phyloP scores from a whole-genome alignment of 2,797 vertebrate genomes.

The Lithobates sylvaticus region DNA sequence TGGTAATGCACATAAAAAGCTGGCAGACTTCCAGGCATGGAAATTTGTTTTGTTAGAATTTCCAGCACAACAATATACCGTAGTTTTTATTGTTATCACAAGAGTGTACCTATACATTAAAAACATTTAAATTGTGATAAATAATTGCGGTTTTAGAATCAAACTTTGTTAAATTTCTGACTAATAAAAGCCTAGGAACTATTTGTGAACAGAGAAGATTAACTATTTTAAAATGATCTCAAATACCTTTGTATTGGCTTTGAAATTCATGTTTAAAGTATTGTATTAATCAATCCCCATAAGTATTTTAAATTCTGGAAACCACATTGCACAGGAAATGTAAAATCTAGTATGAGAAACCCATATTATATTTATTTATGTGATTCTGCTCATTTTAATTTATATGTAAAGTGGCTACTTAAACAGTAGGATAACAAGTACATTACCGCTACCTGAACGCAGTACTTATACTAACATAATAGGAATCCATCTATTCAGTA shows the following conservation, averaged over 20 bases:
- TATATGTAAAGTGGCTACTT: slow-evolving; percentile 60
- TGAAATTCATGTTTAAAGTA: background rate
- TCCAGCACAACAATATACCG: too few relatives aligned
- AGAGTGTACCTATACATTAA: too few relatives aligned
- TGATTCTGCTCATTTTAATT: slow-evolving; percentile 44
- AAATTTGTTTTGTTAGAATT: too few relatives aligned
- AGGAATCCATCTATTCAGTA: slow-evolving; percentile 50
- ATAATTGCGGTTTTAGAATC: background rate
- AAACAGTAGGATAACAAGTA: slow-evolving; percentile 59
- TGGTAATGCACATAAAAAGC: too few relatives aligned
- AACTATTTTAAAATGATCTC: background rate
- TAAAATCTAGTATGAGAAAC: slow-evolving; percentile 14
- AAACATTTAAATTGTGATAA: too few relatives aligned
- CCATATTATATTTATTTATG: slow-evolving; percentile 26
- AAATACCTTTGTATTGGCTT: background rate
- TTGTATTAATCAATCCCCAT: background rate
- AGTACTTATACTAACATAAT: slow-evolving; percentile 51
- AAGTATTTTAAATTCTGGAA: background rate
- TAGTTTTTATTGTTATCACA: too few relatives aligned
- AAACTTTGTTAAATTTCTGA: too few relatives aligned
- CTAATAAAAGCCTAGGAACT: too few relatives aligned
- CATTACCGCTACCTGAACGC: slow-evolving; percentile 39
- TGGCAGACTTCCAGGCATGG: too few relatives aligned
- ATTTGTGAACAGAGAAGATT: background rate
- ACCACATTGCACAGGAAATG: background rate